Evolutionary conservation across 2,113 vertebrate genomes (phyloP).

Genomic region (Forbesichthys papilliferus): DNA sequence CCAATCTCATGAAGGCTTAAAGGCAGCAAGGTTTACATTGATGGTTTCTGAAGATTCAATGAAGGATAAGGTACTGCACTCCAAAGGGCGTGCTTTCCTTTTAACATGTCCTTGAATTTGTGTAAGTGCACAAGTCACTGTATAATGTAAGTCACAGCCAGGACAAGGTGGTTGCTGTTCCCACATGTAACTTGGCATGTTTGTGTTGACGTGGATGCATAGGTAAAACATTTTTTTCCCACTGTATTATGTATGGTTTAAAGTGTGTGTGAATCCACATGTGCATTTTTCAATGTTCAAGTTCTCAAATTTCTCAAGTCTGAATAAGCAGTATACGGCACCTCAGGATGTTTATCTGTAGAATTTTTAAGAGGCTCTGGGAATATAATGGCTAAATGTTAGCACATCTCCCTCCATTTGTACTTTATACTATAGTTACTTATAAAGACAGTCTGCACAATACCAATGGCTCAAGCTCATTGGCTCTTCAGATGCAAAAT

Average conservation of each 20-base stretch:
- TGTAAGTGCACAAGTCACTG: slow-evolving; percentile 6
- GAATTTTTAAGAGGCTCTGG: neutral
- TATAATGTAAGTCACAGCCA: too few species aligned
- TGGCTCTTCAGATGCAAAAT: too few species aligned
- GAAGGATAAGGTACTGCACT: slow-evolving; percentile 31
- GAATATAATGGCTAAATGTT: slow-evolving; percentile 11
- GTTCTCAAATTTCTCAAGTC: slow-evolving; percentile 15
- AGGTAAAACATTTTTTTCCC: neutral
- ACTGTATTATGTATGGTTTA: neutral
- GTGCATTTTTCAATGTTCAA: neutral
- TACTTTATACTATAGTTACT: too few species aligned
- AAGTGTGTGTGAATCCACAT: neutral
- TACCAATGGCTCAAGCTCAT: too few species aligned
- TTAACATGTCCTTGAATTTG: slow-evolving; percentile 38
- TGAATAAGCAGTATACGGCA: slow-evolving; percentile 31
- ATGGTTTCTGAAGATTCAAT: slow-evolving; percentile 53
- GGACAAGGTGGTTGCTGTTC: too few species aligned
- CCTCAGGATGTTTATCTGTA: slow-evolving; percentile 27
- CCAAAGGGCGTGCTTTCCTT: slow-evolving; percentile 26
- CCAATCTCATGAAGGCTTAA: slow-evolving; percentile 22
- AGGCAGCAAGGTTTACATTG: slow-evolving; percentile 45
- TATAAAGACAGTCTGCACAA: too few species aligned
- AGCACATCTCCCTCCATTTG: neutral
- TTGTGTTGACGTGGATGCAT: neutral
- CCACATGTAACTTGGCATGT: neutral